Conservation (phyloP, 2,797 vertebrate genomes). For the Phrynocephalus vlangalii region DNA sequence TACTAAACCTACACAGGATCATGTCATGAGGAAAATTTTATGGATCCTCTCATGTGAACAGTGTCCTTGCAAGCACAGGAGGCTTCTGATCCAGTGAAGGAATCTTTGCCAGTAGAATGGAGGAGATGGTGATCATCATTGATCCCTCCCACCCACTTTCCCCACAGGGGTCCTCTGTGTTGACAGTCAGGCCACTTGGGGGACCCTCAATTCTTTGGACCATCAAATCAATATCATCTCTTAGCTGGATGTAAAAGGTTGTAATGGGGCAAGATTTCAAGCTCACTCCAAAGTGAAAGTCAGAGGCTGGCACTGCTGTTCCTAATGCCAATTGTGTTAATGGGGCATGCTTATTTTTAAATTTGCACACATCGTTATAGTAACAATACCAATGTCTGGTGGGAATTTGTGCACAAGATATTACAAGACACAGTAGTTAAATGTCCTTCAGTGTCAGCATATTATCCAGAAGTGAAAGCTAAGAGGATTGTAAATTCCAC, state of each 20-base stretch:
- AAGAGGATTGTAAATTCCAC: background rate
- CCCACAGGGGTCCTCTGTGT: no score
- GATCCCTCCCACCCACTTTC: background rate
- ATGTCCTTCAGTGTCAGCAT: background rate
- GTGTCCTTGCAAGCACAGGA: no score
- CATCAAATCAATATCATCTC: background rate
- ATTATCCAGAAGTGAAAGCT: conserved; percentile 9
- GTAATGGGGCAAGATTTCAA: background rate
- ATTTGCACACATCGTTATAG: background rate
- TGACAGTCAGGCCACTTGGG: background rate
- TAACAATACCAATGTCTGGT: background rate
- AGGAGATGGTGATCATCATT: background rate
- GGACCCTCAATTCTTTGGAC: background rate
- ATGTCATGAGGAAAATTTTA: background rate
- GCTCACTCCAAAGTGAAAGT: no score
- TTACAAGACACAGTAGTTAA: conserved; percentile 24
- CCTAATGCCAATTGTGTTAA: background rate
- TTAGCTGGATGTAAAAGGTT: background rate
- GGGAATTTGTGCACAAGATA: conserved; percentile 26
- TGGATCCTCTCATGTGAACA: background rate
- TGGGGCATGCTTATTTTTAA: background rate
- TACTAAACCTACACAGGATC: background rate
- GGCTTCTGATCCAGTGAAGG: background rate
- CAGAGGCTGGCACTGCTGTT: background rate
- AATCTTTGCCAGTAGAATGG: background rate